phyloP scores from a whole-genome alignment of 2,113 vertebrate genomes.

The Phylloscopus trochiloides region DNA sequence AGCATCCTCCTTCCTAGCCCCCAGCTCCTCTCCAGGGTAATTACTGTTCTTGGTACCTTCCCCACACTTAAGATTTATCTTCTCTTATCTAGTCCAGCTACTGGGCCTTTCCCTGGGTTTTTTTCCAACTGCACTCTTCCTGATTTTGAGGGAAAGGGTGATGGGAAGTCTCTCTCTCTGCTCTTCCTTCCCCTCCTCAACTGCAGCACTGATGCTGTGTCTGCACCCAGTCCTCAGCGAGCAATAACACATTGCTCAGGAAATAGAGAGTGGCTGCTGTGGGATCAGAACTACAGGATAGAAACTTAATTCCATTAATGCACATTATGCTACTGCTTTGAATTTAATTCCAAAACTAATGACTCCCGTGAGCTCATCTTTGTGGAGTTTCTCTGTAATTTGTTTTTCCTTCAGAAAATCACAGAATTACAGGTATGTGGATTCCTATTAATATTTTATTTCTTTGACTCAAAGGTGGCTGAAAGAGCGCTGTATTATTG shows the following conservation, averaged over 20 bases:
- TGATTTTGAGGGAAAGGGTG: neutral
- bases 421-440: neutral
- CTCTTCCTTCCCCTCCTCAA: neutral
- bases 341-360: neutral
- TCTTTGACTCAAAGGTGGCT: conserved; percentile 81
- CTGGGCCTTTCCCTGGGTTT: neutral
- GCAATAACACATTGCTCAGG: neutral
- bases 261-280: neutral
- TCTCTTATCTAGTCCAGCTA: neutral
- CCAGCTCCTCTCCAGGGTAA: neutral
- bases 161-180: neutral
- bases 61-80: neutral
- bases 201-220: neutral
- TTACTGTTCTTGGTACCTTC: neutral
- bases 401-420: neutral
- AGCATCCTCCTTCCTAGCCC: neutral
- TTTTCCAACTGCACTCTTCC: neutral
- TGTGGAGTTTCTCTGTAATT: neutral
- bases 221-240: neutral
- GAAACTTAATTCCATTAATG: neutral
- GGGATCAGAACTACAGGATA: neutral
- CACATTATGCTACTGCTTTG: neutral
- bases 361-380: neutral
- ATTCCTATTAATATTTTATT: conserved; percentile 24
- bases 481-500: conserved; percentile 98